Conservation (phyloP, 2,888 invertebrate genomes). For the Lithophane semibrunnea region DNA sequence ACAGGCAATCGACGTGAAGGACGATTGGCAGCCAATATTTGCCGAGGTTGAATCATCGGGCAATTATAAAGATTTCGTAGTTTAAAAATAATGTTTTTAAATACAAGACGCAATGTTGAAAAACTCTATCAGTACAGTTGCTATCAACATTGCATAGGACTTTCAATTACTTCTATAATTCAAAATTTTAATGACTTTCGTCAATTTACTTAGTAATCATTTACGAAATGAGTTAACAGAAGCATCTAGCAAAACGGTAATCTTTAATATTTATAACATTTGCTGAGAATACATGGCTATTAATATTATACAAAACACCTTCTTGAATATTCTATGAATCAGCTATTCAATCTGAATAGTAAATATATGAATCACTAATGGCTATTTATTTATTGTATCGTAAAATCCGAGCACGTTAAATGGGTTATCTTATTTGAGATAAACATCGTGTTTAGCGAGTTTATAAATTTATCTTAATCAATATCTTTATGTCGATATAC, state of each 20-base stretch:
- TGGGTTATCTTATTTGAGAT: constrained; percentile 39
- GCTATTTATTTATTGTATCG: constrained; percentile 46
- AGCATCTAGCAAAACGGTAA: background rate
- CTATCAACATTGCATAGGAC: background rate
- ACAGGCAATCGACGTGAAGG: constrained; percentile 50
- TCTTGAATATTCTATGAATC: constrained; percentile 45
- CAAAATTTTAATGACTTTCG: background rate
- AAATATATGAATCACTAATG: constrained; percentile 49
- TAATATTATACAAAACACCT: constrained; percentile 34
- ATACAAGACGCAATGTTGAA: constrained; percentile 8
- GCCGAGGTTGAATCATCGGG: constrained; percentile 33
- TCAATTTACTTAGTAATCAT: no score
- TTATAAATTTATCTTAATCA: constrained; percentile 36
- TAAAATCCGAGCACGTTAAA: constrained; percentile 34
- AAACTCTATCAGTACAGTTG: background rate
- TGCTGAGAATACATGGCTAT: background rate
- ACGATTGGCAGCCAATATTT: constrained; percentile 55
- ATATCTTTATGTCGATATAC: constrained; percentile 19
- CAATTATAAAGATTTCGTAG: constrained; percentile 10
- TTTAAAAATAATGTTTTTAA: background rate
- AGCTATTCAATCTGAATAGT: constrained; percentile 37
- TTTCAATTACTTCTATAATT: background rate
- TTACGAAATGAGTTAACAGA: background rate
- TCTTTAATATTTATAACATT: constrained; percentile 13
- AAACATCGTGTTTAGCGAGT: constrained; percentile 22